Evolutionary conservation across 2,797 vertebrate genomes (phyloP).

Genomic region (Eulemur rubriventer): DNA sequence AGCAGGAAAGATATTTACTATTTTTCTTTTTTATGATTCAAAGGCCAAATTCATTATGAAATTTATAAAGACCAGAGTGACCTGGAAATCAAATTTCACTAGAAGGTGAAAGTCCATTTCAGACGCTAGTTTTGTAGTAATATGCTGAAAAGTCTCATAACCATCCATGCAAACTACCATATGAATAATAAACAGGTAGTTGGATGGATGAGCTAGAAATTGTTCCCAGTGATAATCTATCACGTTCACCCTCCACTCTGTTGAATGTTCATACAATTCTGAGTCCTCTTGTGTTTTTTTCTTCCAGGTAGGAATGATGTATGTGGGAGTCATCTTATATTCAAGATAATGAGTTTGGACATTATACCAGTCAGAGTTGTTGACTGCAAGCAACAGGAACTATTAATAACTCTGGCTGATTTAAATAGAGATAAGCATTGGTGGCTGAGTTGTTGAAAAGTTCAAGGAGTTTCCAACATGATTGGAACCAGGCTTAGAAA

Average conservation of each 20-base stretch:
- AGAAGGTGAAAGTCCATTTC: background rate
- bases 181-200: background rate
- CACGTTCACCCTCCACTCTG: background rate
- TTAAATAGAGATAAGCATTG: background rate
- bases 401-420: background rate
- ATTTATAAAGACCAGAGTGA: background rate
- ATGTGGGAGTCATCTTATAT: background rate
- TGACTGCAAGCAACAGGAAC: background rate
- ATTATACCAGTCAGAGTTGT: background rate
- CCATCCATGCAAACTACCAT: background rate
- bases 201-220: background rate
- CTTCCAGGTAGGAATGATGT: background rate
- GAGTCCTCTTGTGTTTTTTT: background rate
- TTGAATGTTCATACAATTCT: background rate
- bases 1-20: conserved; percentile 18
- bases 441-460: background rate
- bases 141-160: background rate
- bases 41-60: conserved; percentile 17
- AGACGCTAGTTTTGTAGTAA: background rate
- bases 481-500: background rate
- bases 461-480: background rate
- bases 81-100: conserved; percentile 37
- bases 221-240: background rate
- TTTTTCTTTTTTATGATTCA: conserved; percentile 26
- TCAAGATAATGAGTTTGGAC: background rate